Base-by-base conservation (phyloP, 2,797 vertebrate species). In the Melanotaenia boesemani region DNA sequence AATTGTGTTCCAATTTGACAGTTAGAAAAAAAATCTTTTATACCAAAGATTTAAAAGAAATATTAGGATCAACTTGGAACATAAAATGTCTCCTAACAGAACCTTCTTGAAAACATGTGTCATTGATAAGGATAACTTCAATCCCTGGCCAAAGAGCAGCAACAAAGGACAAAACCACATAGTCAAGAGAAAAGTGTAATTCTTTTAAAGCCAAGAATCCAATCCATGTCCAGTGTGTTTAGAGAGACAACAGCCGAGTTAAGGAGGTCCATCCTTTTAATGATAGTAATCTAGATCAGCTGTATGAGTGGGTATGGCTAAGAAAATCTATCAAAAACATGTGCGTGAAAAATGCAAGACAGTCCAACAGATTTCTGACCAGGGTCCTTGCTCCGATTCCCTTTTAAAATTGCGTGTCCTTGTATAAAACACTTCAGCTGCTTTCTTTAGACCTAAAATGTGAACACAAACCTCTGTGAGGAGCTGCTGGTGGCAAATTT, bases 321-420 rank as follows among this genome's bases (percentile, higher is more conserved):
- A 68, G 52, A 56, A 70, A 52, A 55, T 74, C 61, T 72, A 89
- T 85, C 70, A 86, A 78, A 88, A 91, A 83, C 86, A 91, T 82
- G 77, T 90, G 87, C 54, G 59, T 71, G 41, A 72, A 46, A 58
- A 83, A 79, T 12, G 63, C 3, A 59, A 81, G 66, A 64, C 67
- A 60, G 68, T 70, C 74, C 74, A 67, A 39, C 64, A 52, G 10
- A 65, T 66, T 44, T 65, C 62, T 80, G 79, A 82, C 74, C 74
- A 71, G 76, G 69, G 15, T 48, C 71, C 67, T 52, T 11, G 37
- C 62, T 52, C 28, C 24, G 7, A 18, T 36, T 37, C 18, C 39
- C 54, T 7, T 48, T 48, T 48, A 48, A n/a, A 48, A 48, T 24
- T 28, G 18, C 10, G 5, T 28, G 39, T 67, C 32, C 69, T 74